Percentiles rank a stretch among this genome's conserved stretches.
These are phyloP conservation scores for Hedychridium roseum DNA, from an alignment of 2,888 invertebrate genomes.

Conservation along the genomic window DNA sequence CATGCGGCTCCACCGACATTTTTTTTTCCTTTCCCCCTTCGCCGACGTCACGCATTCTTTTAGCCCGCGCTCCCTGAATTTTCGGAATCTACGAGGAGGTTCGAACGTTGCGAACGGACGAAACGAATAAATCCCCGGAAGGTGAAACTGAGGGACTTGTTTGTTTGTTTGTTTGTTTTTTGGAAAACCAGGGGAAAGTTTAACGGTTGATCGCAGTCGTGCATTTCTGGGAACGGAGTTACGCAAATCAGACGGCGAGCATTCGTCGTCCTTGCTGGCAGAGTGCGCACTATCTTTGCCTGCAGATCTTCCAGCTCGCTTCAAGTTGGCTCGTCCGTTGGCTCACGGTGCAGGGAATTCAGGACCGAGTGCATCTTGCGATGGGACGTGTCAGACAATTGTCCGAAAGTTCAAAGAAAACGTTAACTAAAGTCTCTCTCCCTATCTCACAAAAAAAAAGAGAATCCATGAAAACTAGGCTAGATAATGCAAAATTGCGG, in stretches of 20 bases:
- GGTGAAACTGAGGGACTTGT: too few relatives aligned
- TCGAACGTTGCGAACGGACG: neutral
- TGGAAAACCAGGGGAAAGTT: neutral
- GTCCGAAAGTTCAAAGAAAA: too few relatives aligned
- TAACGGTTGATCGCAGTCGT: too few relatives aligned
- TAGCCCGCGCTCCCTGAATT: constrained; percentile 14
- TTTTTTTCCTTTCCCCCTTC: constrained; percentile 4
- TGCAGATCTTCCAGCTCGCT: constrained; percentile 33
- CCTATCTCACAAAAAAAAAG: too few relatives aligned
- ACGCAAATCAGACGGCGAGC: constrained; percentile 47
- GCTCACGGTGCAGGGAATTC: constrained; percentile 1
- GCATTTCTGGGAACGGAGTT: constrained; percentile 46
- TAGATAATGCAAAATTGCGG: too few relatives aligned
- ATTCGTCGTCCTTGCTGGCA: constrained; percentile 32
- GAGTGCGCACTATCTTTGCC: constrained; percentile 33
- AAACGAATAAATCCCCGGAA: constrained; percentile 17
- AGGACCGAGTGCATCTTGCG: constrained; percentile 1
- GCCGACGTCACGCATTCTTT: neutral
- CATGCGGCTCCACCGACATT: constrained; percentile 26
- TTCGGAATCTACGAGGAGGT: neutral
- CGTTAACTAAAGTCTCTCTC: too few relatives aligned
- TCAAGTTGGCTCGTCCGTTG: constrained; percentile 22
- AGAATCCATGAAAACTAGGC: too few relatives aligned
- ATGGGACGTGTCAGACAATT: too few relatives aligned
- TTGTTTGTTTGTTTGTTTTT: too few relatives aligned